These are phyloP conservation scores for Ridgeia piscesae DNA, from an alignment of 1,140 invertebrate genomes.

Conservation along the genomic window DNA sequence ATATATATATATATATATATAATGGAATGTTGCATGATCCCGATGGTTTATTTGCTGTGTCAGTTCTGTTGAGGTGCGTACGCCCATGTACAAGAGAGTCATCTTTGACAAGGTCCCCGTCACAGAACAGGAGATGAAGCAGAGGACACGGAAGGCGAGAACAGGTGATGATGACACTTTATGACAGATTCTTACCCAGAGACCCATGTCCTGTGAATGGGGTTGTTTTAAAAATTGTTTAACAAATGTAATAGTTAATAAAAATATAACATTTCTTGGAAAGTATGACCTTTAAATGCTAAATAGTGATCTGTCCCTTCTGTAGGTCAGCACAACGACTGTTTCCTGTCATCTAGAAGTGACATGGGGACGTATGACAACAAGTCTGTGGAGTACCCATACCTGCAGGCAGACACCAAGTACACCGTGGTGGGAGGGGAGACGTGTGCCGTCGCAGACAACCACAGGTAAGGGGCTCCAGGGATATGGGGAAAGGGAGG, in stretches of 20 bases:
- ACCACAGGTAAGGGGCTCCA: conserved; percentile 8
- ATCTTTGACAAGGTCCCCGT: background rate
- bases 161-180: background rate
- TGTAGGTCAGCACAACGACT: conserved; percentile 36
- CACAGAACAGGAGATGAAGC: conserved; percentile 1
- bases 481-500: too few species aligned
- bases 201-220: too few species aligned
- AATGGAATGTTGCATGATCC: background rate
- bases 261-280: too few species aligned
- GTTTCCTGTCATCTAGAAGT: conserved; percentile 32
- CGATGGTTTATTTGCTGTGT: background rate
- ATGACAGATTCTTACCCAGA: too few species aligned
- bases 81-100: background rate
- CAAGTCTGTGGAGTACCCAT: conserved; percentile 10
- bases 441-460: conserved; percentile 29
- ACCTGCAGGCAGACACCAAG: conserved; percentile 26
- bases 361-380: conserved; percentile 35
- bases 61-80: background rate
- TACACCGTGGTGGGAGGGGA: conserved; percentile 34
- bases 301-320: background rate
- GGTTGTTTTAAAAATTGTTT: too few species aligned
- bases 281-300: too few species aligned
- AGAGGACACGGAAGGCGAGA: background rate
- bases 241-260: too few species aligned
- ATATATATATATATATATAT: too few species aligned